Conservation (phyloP, 2,113 vertebrate species). For the Halichoeres trimaculatus region DNA sequence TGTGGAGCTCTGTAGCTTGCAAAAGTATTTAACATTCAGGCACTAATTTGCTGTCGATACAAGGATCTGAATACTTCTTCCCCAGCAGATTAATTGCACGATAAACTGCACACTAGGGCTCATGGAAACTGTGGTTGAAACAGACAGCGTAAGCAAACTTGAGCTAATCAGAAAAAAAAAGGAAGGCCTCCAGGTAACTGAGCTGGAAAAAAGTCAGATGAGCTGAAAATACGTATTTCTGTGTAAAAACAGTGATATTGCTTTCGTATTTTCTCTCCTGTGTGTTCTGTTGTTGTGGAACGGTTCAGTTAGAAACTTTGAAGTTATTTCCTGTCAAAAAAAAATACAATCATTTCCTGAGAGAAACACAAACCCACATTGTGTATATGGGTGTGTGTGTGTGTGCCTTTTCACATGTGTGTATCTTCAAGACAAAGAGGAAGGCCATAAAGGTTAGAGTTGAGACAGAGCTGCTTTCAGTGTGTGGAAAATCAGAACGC, state of each 20-base stretch:
- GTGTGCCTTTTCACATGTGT: neutral
- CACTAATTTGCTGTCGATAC: neutral
- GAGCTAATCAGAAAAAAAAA: slow-evolving; percentile 26
- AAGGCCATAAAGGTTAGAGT: slow-evolving; percentile 45
- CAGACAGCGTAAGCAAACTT: slow-evolving; percentile 16
- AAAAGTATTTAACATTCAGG: neutral
- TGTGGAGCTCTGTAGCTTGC: neutral
- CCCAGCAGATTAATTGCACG: neutral
- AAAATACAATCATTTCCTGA: slow-evolving; percentile 71
- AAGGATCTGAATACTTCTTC: neutral
- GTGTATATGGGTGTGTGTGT: neutral
- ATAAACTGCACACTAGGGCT: neutral
- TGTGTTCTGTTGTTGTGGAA: slow-evolving; percentile 64
- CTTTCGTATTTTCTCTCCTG: neutral
- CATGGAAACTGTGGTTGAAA: slow-evolving; percentile 22
- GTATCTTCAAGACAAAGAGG: slow-evolving; percentile 1
- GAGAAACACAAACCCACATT: slow-evolving; percentile 51
- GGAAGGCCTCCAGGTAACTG: slow-evolving; percentile 2
- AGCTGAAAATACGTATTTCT: neutral
- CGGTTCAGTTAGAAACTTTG: slow-evolving; percentile 58
- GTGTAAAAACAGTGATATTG: slow-evolving; percentile 21
- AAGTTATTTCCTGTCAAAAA: slow-evolving; percentile 75
- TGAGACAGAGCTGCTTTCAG: slow-evolving; percentile 28
- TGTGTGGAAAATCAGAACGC: slow-evolving; percentile 2
- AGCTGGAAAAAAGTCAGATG: slow-evolving; percentile 13